Base-by-base conservation (phyloP, 1,140 invertebrate genomes). In the Drosophila bipectinata region DNA sequence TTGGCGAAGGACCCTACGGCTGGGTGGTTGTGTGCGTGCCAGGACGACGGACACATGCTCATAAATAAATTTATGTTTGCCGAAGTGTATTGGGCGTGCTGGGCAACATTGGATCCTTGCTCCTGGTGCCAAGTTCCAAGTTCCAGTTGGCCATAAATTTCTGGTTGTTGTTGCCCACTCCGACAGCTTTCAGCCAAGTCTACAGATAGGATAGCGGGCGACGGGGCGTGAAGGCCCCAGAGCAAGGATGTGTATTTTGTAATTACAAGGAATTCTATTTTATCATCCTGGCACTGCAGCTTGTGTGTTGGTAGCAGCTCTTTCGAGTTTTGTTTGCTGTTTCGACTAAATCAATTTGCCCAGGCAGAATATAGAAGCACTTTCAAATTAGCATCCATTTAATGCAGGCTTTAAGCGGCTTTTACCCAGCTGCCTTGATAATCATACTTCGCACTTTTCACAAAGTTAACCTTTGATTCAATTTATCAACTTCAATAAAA, bases 21-120 rank as follows among this genome's bases (percentile, higher is more conserved):
- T 24, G 10, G 10, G 21, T 26, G 14, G 34, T 61, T 53, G n/a
- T 30, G n/a, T 49, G 30, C 14, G 32, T 28, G 55, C 32, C 32
- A 53, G 72, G 68, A 61, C 24, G 32, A 63, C 58, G 59, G 59
- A 67, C 83, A 88, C 83, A 87, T 77, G 76, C 83, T 87, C 82
- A 88, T 87, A 88, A 87, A 87, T 87, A 83, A 88, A 87, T 85
- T 82, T 79, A 76, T 85, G 82, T 82, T 87, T 78, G 58, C 82
- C 60, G 49, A 82, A 87, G 74, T 82, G 78, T 82, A 87, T 85
- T 81, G 82, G 82, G 78, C 82, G 82, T 74, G 55, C 44, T 63
- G 24, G 45, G 47, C 63, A 32, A 34, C 32, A 8, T 30, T 24
- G 26, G 21, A 26, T 37, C 45, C 69, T 63, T 41, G 52, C 62